Percentiles rank a stretch among this genome's conserved stretches.
Conservation (phyloP, 1,140 invertebrate species). For the Neotoxoptera formosana region DNA sequence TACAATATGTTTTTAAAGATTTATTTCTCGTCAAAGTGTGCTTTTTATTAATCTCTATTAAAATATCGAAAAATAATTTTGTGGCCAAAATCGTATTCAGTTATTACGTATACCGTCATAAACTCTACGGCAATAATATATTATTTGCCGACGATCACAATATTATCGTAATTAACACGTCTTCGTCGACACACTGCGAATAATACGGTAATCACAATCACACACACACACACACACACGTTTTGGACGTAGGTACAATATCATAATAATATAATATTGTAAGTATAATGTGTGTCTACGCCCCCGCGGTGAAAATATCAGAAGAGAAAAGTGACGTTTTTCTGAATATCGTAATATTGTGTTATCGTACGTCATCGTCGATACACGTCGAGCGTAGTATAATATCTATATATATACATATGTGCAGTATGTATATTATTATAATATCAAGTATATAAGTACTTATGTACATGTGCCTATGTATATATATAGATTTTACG, state of each 20-base stretch:
- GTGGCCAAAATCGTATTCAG: neutral
- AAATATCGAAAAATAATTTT: neutral
- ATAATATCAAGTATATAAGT: conserved; percentile 1
- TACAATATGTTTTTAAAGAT: neutral
- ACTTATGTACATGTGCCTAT: neutral
- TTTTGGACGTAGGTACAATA: too few relatives aligned
- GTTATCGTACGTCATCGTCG: neutral
- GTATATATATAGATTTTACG: neutral
- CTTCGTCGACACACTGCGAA: neutral
- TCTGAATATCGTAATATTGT: neutral
- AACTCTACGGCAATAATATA: neutral
- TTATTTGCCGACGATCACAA: neutral
- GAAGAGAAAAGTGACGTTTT: neutral
- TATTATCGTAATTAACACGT: neutral
- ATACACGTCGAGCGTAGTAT: neutral
- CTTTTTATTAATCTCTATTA: neutral
- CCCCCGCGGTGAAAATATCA: neutral
- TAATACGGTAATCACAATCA: neutral
- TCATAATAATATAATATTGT: too few relatives aligned
- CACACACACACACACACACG: neutral
- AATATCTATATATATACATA: too few relatives aligned
- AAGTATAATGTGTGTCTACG: neutral
- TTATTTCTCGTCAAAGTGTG: neutral
- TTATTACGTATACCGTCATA: too few relatives aligned
- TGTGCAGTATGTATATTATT: neutral